Evolutionary conservation across 1,140 invertebrate genomes (phyloP), one percentile per base, ranked within the genome.

Genomic region (Drosophila ogumai): DNA sequence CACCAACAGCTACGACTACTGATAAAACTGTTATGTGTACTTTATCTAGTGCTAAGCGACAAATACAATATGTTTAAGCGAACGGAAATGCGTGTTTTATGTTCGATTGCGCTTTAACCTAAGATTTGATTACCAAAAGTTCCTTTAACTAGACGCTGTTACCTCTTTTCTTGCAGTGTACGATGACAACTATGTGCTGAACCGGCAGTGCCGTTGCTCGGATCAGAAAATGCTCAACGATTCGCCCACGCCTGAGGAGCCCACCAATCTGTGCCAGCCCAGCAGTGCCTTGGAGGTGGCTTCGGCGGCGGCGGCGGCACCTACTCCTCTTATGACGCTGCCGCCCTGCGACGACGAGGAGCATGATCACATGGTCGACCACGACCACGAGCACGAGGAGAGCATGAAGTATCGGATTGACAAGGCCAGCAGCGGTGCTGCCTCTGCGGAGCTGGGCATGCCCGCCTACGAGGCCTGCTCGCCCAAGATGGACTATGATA

Each of bases 401-500:
- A 71, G 52, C 47, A 72, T 90, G 55, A 88, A 88, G 59, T 84
- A 85, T 17, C 84, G 85, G 31, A 68, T 90, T 41, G 85, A 90
- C 10, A 90, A 81, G 60, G 60, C 63, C 3, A 81, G 85, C 56
- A 88, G 85, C 28, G 82, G 84, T 0, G 74, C 81, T 25, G 81
- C 73, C 6, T 85, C 85, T 17, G 85, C 74, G 17, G 85, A 88
- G 13, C 54, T 88, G n/a, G 85, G 74, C 8, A 81, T 88, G 77
- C 85, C 77, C 13, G 66, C 68, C 19, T 88, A 90, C 38, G 85
- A 88, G 54, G 73, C 77, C 13, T 88, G 85, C 17, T 67, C 81
- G 7, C 85, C 85, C 28, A 88, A 88, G 61, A 88, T 88, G 85
- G 85, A 90, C 41, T 88, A 88, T 43, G 85, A 88, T 32, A 88